Evolutionary conservation across 1,140 invertebrate species (phyloP).

Genomic region (Drosophila elegans): DNA sequence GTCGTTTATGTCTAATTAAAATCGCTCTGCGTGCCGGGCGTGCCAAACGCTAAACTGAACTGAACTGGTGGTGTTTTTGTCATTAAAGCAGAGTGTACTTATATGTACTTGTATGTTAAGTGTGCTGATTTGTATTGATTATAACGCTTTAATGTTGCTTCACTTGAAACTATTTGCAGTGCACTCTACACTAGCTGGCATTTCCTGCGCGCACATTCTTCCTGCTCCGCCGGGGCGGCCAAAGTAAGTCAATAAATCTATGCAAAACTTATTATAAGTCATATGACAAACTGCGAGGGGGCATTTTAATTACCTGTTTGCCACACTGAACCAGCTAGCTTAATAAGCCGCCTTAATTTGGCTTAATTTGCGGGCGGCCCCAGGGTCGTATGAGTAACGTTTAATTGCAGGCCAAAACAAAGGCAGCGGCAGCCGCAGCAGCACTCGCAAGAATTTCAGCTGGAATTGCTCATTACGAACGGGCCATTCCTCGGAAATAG

Average conservation of each 20-base stretch:
- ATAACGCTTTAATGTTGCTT: slow-evolving; percentile 65
- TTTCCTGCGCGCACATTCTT: slow-evolving; percentile 73
- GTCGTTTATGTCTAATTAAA: slow-evolving; percentile 81
- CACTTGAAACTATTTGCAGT: slow-evolving; percentile 69
- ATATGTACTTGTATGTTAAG: slow-evolving; percentile 62
- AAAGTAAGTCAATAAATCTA: slow-evolving; percentile 72
- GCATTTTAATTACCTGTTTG: slow-evolving; percentile 69
- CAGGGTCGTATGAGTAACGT: slow-evolving; percentile 82
- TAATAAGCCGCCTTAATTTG: slow-evolving; percentile 76
- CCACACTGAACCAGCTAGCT: slow-evolving; percentile 37
- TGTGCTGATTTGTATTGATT: slow-evolving; percentile 75
- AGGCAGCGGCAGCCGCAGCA: slow-evolving; percentile 32
- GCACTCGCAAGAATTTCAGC: slow-evolving; percentile 70
- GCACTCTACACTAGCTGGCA: slow-evolving; percentile 39
- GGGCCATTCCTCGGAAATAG: slow-evolving; percentile 67
- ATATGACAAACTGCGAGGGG: slow-evolving; percentile 62
- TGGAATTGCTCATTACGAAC: slow-evolving; percentile 74
- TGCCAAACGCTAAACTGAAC: slow-evolving; percentile 54
- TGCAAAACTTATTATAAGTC: slow-evolving; percentile 79
- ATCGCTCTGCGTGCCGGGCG: slow-evolving; percentile 68
- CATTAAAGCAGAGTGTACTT: slow-evolving; percentile 5
- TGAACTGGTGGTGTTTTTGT: slow-evolving; percentile 19
- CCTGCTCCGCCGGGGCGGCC: slow-evolving; percentile 51
- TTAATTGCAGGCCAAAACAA: slow-evolving; percentile 67
- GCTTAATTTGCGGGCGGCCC: slow-evolving; percentile 76